A percentile compares a stretch with the other conserved stretches of the same genome.
Conservation (phyloP, 2,888 invertebrate genomes). For the Dolichopus griseipennis region DNA sequence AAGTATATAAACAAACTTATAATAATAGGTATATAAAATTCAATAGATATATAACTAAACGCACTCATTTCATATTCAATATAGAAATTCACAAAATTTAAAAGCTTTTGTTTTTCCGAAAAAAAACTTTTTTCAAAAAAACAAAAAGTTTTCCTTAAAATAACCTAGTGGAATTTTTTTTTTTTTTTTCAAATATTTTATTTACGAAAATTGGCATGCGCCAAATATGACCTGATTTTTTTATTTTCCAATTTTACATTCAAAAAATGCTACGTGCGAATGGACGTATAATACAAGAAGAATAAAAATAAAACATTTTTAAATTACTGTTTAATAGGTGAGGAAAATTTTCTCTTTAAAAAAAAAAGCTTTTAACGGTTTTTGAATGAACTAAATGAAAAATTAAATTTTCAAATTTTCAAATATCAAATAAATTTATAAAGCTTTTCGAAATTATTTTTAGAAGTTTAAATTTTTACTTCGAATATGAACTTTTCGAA, state of each 20-base stretch:
- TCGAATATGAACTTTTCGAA: too few species aligned
- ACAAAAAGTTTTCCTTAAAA: background rate
- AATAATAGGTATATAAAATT: background rate
- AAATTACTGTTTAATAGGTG: too few species aligned
- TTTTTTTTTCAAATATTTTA: background rate
- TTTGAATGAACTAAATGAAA: too few species aligned
- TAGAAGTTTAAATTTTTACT: too few species aligned
- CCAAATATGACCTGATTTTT: conserved; percentile 3
- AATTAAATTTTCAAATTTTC: too few species aligned
- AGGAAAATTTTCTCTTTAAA: too few species aligned
- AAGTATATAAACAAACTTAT: background rate
- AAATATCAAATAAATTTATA: too few species aligned
- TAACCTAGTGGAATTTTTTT: background rate
- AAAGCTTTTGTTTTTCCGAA: background rate
- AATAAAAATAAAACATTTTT: too few species aligned
- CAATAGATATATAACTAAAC: background rate
- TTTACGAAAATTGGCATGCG: conserved; percentile 12
- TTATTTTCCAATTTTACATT: background rate
- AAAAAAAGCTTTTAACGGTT: too few species aligned
- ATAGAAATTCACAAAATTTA: background rate
- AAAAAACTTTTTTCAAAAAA: background rate
- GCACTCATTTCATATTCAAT: background rate
- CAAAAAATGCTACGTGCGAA: background rate
- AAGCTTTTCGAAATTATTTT: too few species aligned
- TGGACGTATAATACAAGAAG: too few species aligned